phyloP scores from a whole-genome alignment of 2,888 invertebrate genomes.

The Lithophane semibrunnea region DNA sequence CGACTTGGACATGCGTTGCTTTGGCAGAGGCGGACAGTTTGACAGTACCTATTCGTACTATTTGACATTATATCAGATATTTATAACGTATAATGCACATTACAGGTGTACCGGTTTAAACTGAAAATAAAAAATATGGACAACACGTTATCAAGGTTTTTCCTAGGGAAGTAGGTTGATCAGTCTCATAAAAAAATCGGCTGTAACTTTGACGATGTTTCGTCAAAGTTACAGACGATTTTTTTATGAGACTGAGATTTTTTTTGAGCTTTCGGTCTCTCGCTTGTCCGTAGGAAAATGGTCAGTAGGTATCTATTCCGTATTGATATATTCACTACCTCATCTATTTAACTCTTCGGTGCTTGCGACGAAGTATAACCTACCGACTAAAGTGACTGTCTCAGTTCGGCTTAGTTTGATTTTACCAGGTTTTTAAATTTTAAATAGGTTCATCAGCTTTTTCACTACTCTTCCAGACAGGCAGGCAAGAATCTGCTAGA shows the following conservation, averaged over 20 bases:
- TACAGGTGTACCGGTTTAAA: neutral
- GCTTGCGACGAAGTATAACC: neutral
- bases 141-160: neutral
- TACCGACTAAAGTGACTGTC: neutral
- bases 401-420: neutral
- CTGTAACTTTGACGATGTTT: too few relatives aligned
- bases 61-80: neutral
- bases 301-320: neutral
- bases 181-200: too few relatives aligned
- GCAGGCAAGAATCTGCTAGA: neutral
- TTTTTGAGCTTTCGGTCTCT: neutral
- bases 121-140: neutral
- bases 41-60: neutral
- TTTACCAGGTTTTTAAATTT: too few relatives aligned
- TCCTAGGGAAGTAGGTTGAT: too few relatives aligned
- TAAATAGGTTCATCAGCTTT: neutral
- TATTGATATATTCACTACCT: neutral
- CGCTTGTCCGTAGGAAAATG: neutral
- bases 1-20: neutral
- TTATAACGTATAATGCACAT: neutral
- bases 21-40: too few relatives aligned
- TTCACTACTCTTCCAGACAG: neutral
- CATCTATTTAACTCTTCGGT: neutral
- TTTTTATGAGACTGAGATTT: too few relatives aligned
- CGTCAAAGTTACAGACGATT: neutral